These are phyloP conservation scores for Sepiola atlantica DNA, from an alignment of 2,888 invertebrate genomes.

Conservation along the genomic window DNA sequence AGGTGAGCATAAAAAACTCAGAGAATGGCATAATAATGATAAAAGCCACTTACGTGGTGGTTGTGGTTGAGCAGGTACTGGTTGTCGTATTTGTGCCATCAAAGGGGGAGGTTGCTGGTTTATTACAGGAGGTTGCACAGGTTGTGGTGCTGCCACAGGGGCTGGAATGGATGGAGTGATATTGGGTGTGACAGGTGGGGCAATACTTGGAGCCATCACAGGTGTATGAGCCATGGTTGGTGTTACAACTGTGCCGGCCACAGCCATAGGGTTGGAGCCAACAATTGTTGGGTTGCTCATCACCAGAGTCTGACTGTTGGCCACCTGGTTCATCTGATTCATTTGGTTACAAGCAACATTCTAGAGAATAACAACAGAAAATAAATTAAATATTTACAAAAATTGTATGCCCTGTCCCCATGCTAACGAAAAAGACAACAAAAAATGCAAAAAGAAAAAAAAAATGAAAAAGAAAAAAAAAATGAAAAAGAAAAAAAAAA, in stretches of 20 bases:
- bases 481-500: too few species aligned
- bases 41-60: not conserved
- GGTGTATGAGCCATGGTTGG: slow-evolving; percentile 43
- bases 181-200: slow-evolving; percentile 42
- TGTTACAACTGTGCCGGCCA: slow-evolving; percentile 34
- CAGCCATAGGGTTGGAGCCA: slow-evolving; percentile 8
- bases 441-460: too few species aligned
- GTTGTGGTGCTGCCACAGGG: slow-evolving; percentile 47
- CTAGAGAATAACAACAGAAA: not conserved
- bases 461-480: too few species aligned
- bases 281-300: slow-evolving; percentile 9
- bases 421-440: too few species aligned
- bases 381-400: not conserved
- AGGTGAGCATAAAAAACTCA: not conserved
- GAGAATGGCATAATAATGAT: not conserved
- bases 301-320: slow-evolving; percentile 35
- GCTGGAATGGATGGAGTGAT: slow-evolving; percentile 45
- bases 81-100: slow-evolving; percentile 51
- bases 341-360: not conserved
- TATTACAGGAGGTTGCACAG: slow-evolving; percentile 41
- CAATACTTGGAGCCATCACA: slow-evolving; percentile 33
- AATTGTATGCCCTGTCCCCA: too few species aligned
- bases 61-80: slow-evolving; percentile 45
- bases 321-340: not conserved
- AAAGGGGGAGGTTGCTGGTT: slow-evolving; percentile 50